A percentile compares a stretch with the other conserved stretches of the same genome.
phyloP scores from a whole-genome alignment of 2,113 vertebrate species.

The Poeciliopsis occidentalis region DNA sequence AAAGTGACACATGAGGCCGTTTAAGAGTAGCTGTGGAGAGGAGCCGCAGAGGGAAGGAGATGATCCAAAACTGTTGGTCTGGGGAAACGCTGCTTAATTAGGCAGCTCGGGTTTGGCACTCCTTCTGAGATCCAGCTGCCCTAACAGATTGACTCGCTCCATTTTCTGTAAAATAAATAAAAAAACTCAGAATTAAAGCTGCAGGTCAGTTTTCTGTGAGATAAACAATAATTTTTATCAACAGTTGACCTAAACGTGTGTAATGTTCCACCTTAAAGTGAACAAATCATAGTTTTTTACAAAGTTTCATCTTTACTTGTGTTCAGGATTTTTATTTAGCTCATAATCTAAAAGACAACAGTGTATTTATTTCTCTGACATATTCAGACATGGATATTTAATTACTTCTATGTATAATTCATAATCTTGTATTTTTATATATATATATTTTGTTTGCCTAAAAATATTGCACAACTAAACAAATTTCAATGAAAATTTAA shows the following conservation, averaged over 20 bases:
- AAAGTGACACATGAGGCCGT: constrained; percentile 24
- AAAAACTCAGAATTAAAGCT: constrained; percentile 7
- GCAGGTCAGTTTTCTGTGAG: constrained; percentile 14
- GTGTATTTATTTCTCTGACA: too few relatives aligned
- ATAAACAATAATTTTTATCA: not conserved
- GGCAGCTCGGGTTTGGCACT: constrained; percentile 39
- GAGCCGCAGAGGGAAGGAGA: constrained; percentile 35
- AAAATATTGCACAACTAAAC: too few relatives aligned
- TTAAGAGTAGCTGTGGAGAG: constrained; percentile 41
- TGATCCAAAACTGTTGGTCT: constrained; percentile 40
- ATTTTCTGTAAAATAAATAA: not conserved
- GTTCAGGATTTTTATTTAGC: too few relatives aligned
- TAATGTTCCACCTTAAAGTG: not conserved
- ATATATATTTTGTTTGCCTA: too few relatives aligned
- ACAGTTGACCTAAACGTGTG: constrained; percentile 3
- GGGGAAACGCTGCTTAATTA: constrained; percentile 54
- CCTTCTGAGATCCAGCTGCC: constrained; percentile 40
- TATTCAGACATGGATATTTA: too few relatives aligned
- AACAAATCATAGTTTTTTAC: not conserved
- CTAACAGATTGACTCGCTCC: not conserved
- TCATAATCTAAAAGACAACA: too few relatives aligned
- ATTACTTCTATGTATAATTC: too few relatives aligned
- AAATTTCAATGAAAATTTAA: too few relatives aligned
- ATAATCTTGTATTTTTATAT: too few relatives aligned
- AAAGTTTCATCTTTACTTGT: not conserved